Conservation (phyloP, 2,888 invertebrate genomes). For the Drosophila maculinotata region DNA sequence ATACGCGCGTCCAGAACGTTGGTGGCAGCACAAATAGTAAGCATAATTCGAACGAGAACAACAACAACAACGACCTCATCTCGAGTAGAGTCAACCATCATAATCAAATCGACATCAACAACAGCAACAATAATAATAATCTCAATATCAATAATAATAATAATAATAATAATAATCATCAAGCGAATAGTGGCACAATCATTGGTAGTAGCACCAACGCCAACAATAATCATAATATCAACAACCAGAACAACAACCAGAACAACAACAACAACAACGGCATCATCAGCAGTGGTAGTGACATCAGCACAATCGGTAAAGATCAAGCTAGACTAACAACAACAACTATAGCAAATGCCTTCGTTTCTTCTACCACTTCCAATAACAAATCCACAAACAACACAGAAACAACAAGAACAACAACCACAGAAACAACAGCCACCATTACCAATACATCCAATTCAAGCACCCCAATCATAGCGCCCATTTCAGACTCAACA, state of each 20-base stretch:
- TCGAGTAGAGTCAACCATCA: constrained; percentile 79
- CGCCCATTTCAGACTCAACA: constrained; percentile 28
- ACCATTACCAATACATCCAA: constrained; percentile 10
- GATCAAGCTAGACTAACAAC: constrained; percentile 73
- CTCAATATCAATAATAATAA: constrained; percentile 77
- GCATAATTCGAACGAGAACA: constrained; percentile 79
- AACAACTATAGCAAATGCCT: constrained; percentile 58
- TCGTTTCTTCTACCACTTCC: constrained; percentile 29
- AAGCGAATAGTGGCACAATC: constrained; percentile 84
- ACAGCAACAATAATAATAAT: constrained; percentile 79
- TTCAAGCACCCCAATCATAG: constrained; percentile 14
- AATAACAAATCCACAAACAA: constrained; percentile 29
- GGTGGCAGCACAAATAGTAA: constrained; percentile 75
- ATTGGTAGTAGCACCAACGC: constrained; percentile 84
- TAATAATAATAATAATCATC: constrained; percentile 80
- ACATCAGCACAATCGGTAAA: constrained; percentile 84
- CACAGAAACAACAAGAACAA: constrained; percentile 14
- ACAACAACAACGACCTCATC: constrained; percentile 75
- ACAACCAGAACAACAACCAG: constrained; percentile 51
- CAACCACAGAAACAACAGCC: constrained; percentile 11
- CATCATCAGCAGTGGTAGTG: constrained; percentile 82
- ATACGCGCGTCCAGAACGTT: constrained; percentile 68
- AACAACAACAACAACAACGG: constrained; percentile 71
- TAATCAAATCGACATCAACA: constrained; percentile 73
- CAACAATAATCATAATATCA: constrained; percentile 78